Evolutionary conservation across 2,888 invertebrate species (phyloP).

Genomic region (Synergus itoensis): DNA sequence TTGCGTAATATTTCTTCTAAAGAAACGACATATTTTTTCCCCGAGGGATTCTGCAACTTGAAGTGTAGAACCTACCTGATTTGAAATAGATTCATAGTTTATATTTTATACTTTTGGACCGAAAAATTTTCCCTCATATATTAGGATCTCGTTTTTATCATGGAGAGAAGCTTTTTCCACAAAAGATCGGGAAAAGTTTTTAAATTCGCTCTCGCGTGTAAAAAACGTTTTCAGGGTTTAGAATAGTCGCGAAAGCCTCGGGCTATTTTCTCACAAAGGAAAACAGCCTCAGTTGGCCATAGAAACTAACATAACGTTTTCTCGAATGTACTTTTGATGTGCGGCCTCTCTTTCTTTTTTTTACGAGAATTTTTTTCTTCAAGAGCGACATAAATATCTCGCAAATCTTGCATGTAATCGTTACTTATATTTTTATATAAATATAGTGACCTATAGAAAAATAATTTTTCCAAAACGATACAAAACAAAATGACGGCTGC

Average conservation of each 20-base stretch:
- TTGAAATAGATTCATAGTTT: too few species aligned
- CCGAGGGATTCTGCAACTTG: too few species aligned
- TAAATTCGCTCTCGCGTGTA: constrained; percentile 15
- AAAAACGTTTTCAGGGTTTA: constrained; percentile 14
- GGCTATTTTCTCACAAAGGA: constrained; percentile 26
- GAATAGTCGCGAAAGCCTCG: background rate
- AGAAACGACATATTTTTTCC: too few species aligned
- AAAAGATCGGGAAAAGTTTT: background rate
- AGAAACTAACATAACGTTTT: constrained; percentile 6
- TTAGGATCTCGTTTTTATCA: background rate
- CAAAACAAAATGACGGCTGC: too few species aligned
- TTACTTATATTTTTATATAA: background rate
- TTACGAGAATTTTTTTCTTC: background rate
- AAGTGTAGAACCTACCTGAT: too few species aligned
- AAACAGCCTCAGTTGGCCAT: constrained; percentile 13
- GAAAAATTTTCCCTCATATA: background rate
- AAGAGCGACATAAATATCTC: background rate
- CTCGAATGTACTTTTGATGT: background rate
- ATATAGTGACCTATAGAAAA: too few species aligned
- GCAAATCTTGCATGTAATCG: background rate
- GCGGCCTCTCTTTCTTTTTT: background rate
- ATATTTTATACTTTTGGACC: too few species aligned
- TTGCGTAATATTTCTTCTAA: too few species aligned
- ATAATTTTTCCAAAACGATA: too few species aligned
- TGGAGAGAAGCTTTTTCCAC: background rate